These are phyloP conservation scores for Rana temporaria DNA, from an alignment of 2,113 vertebrate species.

Conservation along the genomic window DNA sequence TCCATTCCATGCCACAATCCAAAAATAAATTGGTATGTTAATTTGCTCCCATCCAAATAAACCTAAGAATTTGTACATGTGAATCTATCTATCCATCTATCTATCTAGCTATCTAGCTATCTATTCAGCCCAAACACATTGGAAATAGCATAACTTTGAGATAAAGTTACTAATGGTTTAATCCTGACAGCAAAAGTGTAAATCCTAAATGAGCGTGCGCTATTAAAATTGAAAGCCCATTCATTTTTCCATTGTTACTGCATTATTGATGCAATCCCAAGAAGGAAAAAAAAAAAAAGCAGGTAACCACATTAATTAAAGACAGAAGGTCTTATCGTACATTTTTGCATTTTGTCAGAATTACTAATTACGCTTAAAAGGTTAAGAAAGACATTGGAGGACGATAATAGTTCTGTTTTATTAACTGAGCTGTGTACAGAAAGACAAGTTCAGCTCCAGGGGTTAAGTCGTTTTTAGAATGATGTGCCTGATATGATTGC, in stretches of 20 bases:
- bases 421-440: constrained; percentile 38
- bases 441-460: constrained; percentile 33
- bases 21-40: too few species aligned
- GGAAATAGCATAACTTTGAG: background rate
- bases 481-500: constrained; percentile 36
- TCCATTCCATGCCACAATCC: too few species aligned
- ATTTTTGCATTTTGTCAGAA: constrained; percentile 39
- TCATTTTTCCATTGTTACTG: constrained; percentile 36
- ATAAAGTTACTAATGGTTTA: background rate
- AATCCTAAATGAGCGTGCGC: constrained; percentile 23
- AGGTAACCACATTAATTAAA: constrained; percentile 47
- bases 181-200: background rate
- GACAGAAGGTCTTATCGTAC: constrained; percentile 14
- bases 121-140: too few species aligned
- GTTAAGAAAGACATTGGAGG: constrained; percentile 36
- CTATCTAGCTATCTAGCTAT: too few species aligned
- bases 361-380: constrained; percentile 51
- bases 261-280: constrained; percentile 39
- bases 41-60: too few species aligned
- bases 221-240: constrained; percentile 13
- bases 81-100: too few species aligned
- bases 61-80: too few species aligned
- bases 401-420: constrained; percentile 40
- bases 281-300: constrained; percentile 27
- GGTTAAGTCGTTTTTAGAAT: constrained; percentile 48